Percentiles rank a stretch among this genome's conserved stretches.
Evolutionary conservation across 2,888 invertebrate species (phyloP).

Genomic region (Tigriopus californicus): DNA sequence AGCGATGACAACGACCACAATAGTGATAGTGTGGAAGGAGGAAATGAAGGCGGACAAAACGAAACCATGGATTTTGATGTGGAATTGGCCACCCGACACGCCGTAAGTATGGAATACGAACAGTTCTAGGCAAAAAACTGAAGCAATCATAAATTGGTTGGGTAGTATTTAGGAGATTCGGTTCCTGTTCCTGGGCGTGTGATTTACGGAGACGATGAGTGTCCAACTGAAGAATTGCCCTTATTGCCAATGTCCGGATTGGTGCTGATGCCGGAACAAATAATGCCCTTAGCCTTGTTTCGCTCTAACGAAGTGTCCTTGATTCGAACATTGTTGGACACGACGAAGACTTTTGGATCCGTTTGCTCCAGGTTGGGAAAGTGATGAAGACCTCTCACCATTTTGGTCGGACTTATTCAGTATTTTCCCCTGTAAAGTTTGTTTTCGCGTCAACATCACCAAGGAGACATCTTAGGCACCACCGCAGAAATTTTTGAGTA

Average conservation of each 20-base stretch:
- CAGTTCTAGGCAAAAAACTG: too few relatives aligned
- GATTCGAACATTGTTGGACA: constrained; percentile 37
- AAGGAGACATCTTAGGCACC: constrained; percentile 34
- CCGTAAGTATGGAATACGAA: too few relatives aligned
- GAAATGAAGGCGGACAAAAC: neutral
- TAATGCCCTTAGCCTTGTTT: constrained; percentile 46
- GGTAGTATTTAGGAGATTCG: constrained; percentile 40
- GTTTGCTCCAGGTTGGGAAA: constrained; percentile 30
- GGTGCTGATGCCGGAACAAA: constrained; percentile 56
- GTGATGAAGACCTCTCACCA: too few relatives aligned
- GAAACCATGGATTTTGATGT: constrained; percentile 29
- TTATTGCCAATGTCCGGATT: constrained; percentile 40
- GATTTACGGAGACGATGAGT: constrained; percentile 35
- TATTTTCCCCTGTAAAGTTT: neutral
- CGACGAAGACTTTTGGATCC: constrained; percentile 44
- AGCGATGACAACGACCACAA: neutral
- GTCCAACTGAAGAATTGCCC: constrained; percentile 28
- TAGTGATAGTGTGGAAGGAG: neutral
- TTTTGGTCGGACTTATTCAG: too few relatives aligned
- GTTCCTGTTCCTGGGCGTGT: constrained; percentile 45
- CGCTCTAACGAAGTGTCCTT: constrained; percentile 36
- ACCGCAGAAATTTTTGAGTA: constrained; percentile 46
- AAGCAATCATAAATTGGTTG: too few relatives aligned
- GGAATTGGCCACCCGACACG: constrained; percentile 37
- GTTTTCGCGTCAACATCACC: too few relatives aligned